Percentiles rank a stretch among this genome's conserved stretches.
Conservation (phyloP, 2,797 vertebrate species). For the Rachycentron canadum region DNA sequence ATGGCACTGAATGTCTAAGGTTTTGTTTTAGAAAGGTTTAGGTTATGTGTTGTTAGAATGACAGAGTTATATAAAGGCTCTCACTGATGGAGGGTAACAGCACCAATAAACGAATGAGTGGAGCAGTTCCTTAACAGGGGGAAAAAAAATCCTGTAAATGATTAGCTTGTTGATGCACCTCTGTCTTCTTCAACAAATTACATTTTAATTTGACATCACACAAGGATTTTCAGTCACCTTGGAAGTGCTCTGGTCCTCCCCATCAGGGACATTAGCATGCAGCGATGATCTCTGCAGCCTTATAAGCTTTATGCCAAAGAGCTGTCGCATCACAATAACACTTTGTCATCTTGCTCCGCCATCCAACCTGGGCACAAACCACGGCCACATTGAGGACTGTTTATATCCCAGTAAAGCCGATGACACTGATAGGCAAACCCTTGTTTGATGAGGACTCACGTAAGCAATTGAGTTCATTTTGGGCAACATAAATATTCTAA, state of each 20-base stretch:
- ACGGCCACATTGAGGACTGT: constrained; percentile 34
- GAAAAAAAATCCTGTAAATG: constrained; percentile 12
- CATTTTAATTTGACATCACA: constrained; percentile 63
- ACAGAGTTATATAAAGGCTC: constrained; percentile 2
- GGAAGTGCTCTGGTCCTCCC: constrained; percentile 35
- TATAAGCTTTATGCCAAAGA: constrained; percentile 60
- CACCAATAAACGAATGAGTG: constrained; percentile 18
- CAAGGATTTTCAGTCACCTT: constrained; percentile 56
- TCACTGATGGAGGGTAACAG: constrained; percentile 38
- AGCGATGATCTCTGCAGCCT: constrained; percentile 54
- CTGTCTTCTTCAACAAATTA: constrained; percentile 49
- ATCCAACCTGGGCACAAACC: constrained; percentile 52
- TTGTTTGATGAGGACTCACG: constrained; percentile 47
- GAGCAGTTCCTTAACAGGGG: background rate
- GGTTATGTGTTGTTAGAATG: background rate
- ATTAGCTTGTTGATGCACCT: constrained; percentile 42
- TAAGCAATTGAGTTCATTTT: constrained; percentile 55
- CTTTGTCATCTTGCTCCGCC: constrained; percentile 58
- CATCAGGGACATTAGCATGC: constrained; percentile 56
- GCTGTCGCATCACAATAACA: constrained; percentile 60
- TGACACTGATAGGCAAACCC: constrained; percentile 50
- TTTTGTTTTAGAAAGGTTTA: constrained; percentile 27
- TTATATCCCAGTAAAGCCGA: constrained; percentile 48
- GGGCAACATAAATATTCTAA: constrained; percentile 72
- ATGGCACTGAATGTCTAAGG: constrained; percentile 12